phyloP scores from a whole-genome alignment of 2,888 invertebrate genomes.

The Cheilosia impressa region DNA sequence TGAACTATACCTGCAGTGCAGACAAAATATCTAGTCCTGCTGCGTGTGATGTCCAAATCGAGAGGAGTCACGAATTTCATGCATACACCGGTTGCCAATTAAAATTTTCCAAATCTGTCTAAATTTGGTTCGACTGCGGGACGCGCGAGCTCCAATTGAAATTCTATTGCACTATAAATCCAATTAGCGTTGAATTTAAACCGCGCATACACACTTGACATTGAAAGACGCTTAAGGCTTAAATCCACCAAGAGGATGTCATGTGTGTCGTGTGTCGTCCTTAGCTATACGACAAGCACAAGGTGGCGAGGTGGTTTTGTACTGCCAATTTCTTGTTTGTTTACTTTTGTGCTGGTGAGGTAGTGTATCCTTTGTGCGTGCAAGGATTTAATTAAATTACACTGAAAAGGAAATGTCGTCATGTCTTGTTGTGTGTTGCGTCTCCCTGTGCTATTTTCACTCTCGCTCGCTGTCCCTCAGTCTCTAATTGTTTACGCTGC shows the following conservation, averaged over 20 bases:
- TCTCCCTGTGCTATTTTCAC: conserved; percentile 58
- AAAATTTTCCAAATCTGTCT: conserved; percentile 69
- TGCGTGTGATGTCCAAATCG: conserved; percentile 69
- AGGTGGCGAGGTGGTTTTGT: conserved; percentile 61
- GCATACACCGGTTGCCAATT: conserved; percentile 73
- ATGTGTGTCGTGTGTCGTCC: neutral
- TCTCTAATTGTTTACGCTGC: conserved; percentile 10
- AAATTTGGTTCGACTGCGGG: conserved; percentile 45
- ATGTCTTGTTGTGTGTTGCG: conserved; percentile 30
- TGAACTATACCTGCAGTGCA: neutral
- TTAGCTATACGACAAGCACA: conserved; percentile 41
- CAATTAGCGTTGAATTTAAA: conserved; percentile 68
- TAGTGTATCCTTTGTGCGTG: conserved; percentile 56
- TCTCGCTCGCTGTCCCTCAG: conserved; percentile 37
- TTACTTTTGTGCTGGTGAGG: neutral
- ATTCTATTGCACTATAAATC: conserved; percentile 74
- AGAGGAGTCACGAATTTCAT: conserved; percentile 72
- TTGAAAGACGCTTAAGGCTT: conserved; percentile 65
- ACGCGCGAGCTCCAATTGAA: conserved; percentile 42
- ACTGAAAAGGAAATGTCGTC: conserved; percentile 51
- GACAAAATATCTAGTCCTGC: conserved; percentile 4
- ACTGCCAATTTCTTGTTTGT: conserved; percentile 17
- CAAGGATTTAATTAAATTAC: conserved; percentile 72
- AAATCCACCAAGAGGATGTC: conserved; percentile 1
- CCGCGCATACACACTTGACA: conserved; percentile 60